Evolutionary conservation across 2,888 invertebrate species (phyloP).

Genomic region (Lycophotia porphyrea): DNA sequence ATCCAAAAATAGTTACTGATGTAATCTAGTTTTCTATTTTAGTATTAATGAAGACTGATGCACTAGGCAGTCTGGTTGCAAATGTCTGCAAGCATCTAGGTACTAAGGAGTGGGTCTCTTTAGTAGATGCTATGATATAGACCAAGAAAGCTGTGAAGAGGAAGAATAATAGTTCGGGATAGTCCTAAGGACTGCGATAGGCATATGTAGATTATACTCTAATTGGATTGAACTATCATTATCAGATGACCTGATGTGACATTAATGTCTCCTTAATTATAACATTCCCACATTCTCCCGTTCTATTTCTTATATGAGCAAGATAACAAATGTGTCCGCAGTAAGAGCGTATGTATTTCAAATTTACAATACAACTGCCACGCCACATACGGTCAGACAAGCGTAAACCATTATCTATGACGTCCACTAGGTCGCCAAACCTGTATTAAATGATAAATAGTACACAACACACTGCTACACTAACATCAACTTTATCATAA

Average conservation of each 20-base stretch:
- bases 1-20: slow-evolving; percentile 37
- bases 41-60: background rate
- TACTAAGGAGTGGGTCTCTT: too few species aligned
- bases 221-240: background rate
- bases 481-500: slow-evolving; percentile 59
- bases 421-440: slow-evolving; percentile 77
- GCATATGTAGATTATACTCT: background rate
- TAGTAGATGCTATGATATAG: too few species aligned
- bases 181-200: background rate
- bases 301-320: slow-evolving; percentile 39
- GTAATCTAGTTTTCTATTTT: background rate
- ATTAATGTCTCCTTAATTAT: slow-evolving; percentile 11
- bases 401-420: slow-evolving; percentile 67
- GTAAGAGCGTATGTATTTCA: slow-evolving; percentile 54
- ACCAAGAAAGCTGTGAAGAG: background rate
- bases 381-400: slow-evolving; percentile 61
- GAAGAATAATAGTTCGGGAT: background rate
- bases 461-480: slow-evolving; percentile 49
- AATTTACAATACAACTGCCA: slow-evolving; percentile 38
- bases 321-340: slow-evolving; percentile 17
- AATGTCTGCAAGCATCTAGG: background rate
- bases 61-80: background rate
- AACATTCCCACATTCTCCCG: slow-evolving; percentile 25
- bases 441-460: slow-evolving; percentile 76
- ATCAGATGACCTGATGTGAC: background rate